A percentile compares a stretch with the other conserved stretches of the same genome.
These are phyloP conservation scores for Anguilla megastoma DNA, from an alignment of 2,797 vertebrate species.

Conservation along the genomic window DNA sequence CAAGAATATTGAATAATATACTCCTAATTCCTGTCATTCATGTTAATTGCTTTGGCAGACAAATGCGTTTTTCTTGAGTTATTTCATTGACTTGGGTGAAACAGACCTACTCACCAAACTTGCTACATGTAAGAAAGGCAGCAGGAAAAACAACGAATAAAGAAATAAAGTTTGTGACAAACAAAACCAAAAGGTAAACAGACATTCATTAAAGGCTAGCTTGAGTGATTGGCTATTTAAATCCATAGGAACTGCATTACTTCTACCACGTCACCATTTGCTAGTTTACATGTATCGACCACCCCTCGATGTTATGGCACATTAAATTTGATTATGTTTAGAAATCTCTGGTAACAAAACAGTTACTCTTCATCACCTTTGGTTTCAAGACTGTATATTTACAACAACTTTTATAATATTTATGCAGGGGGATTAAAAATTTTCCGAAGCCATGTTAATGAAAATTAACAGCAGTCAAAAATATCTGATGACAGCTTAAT, in stretches of 20 bases:
- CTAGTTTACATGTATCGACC: not conserved
- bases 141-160: not conserved
- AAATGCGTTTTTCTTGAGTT: not conserved
- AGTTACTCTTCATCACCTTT: not conserved
- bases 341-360: not conserved
- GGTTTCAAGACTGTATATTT: too few species aligned
- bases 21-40: not conserved
- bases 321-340: not conserved
- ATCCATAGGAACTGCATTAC: slow-evolving; percentile 5
- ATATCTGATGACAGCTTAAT: not conserved
- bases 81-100: not conserved
- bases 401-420: not conserved
- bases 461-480: too few species aligned
- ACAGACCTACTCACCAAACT: not conserved
- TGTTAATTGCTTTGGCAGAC: slow-evolving; percentile 25
- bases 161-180: not conserved
- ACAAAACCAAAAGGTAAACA: not conserved
- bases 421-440: not conserved
- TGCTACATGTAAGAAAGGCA: not conserved
- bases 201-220: not conserved
- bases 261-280: not conserved
- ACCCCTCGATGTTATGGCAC: slow-evolving; percentile 1
- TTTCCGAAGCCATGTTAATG: not conserved
- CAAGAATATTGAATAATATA: not conserved
- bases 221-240: not conserved